phyloP scores from a whole-genome alignment of 1,140 invertebrate genomes.

The Odontomachus brunneus region DNA sequence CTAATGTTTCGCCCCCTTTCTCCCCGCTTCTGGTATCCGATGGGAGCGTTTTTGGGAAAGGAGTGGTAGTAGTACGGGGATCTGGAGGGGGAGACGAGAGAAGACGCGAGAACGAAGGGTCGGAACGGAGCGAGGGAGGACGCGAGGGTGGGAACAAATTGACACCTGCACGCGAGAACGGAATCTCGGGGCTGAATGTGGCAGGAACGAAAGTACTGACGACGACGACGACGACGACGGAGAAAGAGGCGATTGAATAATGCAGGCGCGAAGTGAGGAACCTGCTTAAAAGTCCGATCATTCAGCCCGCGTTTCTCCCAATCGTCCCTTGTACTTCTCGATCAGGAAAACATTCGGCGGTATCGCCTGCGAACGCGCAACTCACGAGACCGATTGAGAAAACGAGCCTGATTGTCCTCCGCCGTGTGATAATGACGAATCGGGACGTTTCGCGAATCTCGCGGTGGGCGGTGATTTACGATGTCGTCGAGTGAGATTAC shows the following conservation, averaged over 20 bases:
- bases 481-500: background rate
- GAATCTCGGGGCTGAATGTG: slow-evolving; percentile 61
- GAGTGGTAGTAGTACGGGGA: no score
- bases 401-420: background rate
- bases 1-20: slow-evolving; percentile 71
- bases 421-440: background rate
- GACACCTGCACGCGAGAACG: slow-evolving; percentile 71
- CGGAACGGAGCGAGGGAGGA: background rate
- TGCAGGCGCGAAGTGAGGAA: slow-evolving; percentile 66
- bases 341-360: slow-evolving; percentile 45
- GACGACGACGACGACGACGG: slow-evolving; percentile 12
- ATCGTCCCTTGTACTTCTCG: slow-evolving; percentile 33
- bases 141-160: slow-evolving; percentile 68
- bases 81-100: background rate
- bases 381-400: background rate
- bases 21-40: slow-evolving; percentile 20
- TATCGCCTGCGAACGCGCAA: slow-evolving; percentile 12
- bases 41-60: slow-evolving; percentile 43
- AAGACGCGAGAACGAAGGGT: slow-evolving; percentile 31
- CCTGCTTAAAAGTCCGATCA: slow-evolving; percentile 73
- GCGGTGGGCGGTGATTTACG: background rate
- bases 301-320: slow-evolving; percentile 58
- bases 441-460: background rate
- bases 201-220: slow-evolving; percentile 55
- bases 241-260: slow-evolving; percentile 71